These are phyloP conservation scores for Ptychadena robeensis DNA, from an alignment of 2,797 vertebrate species.

Conservation along the genomic window DNA sequence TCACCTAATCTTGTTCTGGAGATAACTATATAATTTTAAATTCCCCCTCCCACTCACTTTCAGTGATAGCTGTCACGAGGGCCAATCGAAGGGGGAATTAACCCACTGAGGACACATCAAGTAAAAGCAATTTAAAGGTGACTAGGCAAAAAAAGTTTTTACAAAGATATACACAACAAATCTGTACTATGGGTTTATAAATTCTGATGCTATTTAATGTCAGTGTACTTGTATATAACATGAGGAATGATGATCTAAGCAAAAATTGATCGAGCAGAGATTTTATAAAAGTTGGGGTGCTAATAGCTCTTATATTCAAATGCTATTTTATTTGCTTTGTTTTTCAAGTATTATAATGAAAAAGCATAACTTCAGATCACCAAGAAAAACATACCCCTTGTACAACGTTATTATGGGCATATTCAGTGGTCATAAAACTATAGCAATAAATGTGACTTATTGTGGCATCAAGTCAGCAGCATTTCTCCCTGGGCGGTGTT, in stretches of 20 bases:
- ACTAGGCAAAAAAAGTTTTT: no score
- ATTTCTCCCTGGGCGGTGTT: slow-evolving; percentile 32
- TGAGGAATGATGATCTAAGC: not conserved
- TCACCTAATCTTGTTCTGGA: no score
- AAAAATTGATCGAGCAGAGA: not conserved
- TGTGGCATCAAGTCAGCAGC: slow-evolving; percentile 10
- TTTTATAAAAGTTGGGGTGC: not conserved
- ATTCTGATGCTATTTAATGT: no score
- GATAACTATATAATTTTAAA: no score
- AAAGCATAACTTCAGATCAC: not conserved
- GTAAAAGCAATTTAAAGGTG: no score
- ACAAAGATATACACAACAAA: no score
- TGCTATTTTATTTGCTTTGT: not conserved
- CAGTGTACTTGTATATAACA: no score
- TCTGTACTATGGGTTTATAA: no score
- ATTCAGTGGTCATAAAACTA: slow-evolving; percentile 33
- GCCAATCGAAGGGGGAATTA: no score
- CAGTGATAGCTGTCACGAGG: no score
- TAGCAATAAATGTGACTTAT: slow-evolving; percentile 32
- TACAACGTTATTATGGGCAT: not conserved
- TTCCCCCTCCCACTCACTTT: no score
- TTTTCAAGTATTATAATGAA: not conserved
- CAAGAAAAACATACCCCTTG: slow-evolving; percentile 27
- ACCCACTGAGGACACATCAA: no score
- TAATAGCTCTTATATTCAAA: not conserved